A percentile compares a stretch with the other conserved stretches of the same genome.
Evolutionary conservation across 2,888 invertebrate genomes (phyloP).

Genomic region (Pyrgus malvae): DNA sequence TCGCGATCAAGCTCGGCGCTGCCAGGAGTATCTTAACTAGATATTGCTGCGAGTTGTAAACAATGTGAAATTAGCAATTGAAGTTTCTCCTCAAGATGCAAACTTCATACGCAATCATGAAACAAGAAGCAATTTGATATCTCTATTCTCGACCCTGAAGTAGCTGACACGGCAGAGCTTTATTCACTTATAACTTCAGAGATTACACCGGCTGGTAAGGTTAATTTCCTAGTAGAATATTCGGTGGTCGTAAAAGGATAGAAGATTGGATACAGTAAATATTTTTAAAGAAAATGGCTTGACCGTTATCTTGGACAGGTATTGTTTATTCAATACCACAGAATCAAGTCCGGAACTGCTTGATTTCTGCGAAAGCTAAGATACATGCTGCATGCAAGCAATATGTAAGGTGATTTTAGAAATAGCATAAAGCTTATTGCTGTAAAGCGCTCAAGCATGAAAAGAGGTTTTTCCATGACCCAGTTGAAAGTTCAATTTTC

Average conservation of each 20-base stretch:
- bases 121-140: conserved; percentile 7
- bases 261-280: too few relatives aligned
- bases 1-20: conserved; percentile 14
- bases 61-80: conserved; percentile 8
- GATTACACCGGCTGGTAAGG: background rate
- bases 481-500: background rate
- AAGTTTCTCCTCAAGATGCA: background rate
- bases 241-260: too few relatives aligned
- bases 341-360: too few relatives aligned
- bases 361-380: too few relatives aligned
- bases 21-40: conserved; percentile 29
- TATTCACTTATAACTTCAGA: conserved; percentile 6
- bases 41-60: conserved; percentile 10
- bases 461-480: background rate
- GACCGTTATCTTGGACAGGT: too few relatives aligned
- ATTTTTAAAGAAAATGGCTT: too few relatives aligned
- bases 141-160: background rate
- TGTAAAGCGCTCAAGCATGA: too few relatives aligned
- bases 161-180: conserved; percentile 1
- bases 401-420: too few relatives aligned
- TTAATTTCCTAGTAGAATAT: background rate
- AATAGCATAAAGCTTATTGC: too few relatives aligned
- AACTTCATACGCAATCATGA: background rate
- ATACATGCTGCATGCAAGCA: too few relatives aligned
- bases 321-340: too few relatives aligned